These are phyloP conservation scores for Junonia oenone DNA, from an alignment of 2,888 invertebrate genomes.

Conservation along the genomic window DNA sequence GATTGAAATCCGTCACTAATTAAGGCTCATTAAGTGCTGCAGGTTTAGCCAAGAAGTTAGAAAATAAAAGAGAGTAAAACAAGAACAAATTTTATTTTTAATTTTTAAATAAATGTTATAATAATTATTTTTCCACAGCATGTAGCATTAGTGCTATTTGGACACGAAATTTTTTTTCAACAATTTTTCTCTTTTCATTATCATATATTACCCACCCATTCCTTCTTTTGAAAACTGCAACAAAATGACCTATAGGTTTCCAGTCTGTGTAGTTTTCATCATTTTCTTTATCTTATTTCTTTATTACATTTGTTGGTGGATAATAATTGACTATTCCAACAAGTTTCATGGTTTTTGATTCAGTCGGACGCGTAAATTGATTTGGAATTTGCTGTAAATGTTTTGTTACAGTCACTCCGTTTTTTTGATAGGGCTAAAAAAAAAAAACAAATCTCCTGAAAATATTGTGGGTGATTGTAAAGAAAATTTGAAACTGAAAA, in stretches of 20 bases:
- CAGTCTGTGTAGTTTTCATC: too few species aligned
- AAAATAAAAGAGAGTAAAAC: too few species aligned
- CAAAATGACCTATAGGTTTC: neutral
- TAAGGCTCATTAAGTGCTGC: too few species aligned
- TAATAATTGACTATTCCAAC: neutral
- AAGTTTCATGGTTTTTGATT: neutral
- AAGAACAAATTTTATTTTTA: too few species aligned
- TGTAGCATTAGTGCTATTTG: too few species aligned
- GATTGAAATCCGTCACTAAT: too few species aligned
- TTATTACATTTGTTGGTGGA: neutral
- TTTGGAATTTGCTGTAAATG: neutral
- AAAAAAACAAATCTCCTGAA: neutral
- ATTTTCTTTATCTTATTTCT: too few species aligned
- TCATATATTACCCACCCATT: neutral
- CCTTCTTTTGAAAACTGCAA: neutral
- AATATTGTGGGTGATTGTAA: too few species aligned
- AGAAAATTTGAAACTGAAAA: too few species aligned
- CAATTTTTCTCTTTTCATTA: neutral
- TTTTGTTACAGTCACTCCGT: neutral
- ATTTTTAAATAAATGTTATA: too few species aligned
- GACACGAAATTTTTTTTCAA: neutral
- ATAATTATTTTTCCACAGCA: too few species aligned
- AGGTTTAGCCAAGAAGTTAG: too few species aligned
- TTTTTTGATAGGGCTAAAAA: neutral
- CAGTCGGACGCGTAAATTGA: neutral